Base-by-base conservation (phyloP, 2,888 invertebrate species). In the Troides helena region DNA sequence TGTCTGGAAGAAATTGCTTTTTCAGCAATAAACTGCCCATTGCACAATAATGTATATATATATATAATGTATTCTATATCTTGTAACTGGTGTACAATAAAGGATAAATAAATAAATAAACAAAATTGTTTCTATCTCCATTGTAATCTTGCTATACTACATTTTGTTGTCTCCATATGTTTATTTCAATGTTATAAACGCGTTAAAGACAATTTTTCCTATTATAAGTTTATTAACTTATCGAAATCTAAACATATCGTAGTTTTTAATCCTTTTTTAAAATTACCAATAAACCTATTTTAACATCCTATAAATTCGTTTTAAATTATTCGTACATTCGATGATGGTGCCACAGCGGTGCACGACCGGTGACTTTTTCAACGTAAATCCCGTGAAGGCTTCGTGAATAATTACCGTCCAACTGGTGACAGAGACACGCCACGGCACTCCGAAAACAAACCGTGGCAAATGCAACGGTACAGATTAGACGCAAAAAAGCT, bases 401-500 rank as follows among this genome's bases (percentile, higher is more conserved):
- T 89, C 89, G 88, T 90, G 86, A 90, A 91, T 90, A 91, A 90
- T 91, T 89, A 88, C 83, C 75, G 78, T 77, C 82, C 76, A 79
- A 78, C 78, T 85, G 82, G 85, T 89, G 92, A 92, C 91, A 90
- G 86, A 82, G 80, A 90, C 91, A 90, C 81, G 89, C 82, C 84
- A 84, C 76, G 77, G 74, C 81, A 79, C 81, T 80, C 73, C 76
- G 74, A 77, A 78, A 86, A 88, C 87, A 87, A 85, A 80, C 88
- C 89, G 84, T 87, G 77, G 81, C 88, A 82, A 90, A 88, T 88
- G 87, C 88, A 85, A 75, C 82, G 77, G 75, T 81, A 82, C 84
- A 87, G 89, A 90, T 90, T 89, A 89, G 90, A 86, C 83, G 81
- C 82, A 90, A 92, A 91, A 89, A 90, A 89, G 80, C 80, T 83